These are phyloP conservation scores for Dorcus hopei DNA, from an alignment of 2,888 invertebrate species.

Conservation along the genomic window DNA sequence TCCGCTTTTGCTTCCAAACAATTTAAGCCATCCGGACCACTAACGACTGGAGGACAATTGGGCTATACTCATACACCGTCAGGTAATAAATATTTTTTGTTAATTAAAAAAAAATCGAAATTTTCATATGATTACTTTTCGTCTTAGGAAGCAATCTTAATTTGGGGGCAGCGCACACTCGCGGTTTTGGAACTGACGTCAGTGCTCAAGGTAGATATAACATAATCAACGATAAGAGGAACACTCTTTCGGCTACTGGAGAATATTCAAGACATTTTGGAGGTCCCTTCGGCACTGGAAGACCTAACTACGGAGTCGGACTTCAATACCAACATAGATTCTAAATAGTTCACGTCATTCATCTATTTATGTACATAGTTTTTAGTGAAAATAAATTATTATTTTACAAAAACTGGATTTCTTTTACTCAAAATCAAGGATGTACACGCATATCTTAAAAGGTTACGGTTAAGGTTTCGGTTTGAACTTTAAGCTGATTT, in stretches of 20 bases:
- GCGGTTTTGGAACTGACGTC: slow-evolving; percentile 17
- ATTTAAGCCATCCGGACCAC: slow-evolving; percentile 19
- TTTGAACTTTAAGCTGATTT: too few species aligned
- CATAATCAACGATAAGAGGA: slow-evolving; percentile 14
- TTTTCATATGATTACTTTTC: not conserved
- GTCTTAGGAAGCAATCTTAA: slow-evolving; percentile 8
- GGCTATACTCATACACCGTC: slow-evolving; percentile 26
- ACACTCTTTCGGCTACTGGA: slow-evolving; percentile 18
- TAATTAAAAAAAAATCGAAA: not conserved
- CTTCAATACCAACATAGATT: slow-evolving; percentile 18
- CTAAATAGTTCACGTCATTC: slow-evolving; percentile 1
- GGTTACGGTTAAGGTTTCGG: too few species aligned
- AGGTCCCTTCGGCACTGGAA: slow-evolving; percentile 21
- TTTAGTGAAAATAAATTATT: not conserved
- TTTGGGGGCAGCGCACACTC: slow-evolving; percentile 13
- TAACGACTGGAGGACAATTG: slow-evolving; percentile 19
- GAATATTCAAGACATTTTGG: slow-evolving; percentile 24
- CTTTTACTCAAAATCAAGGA: too few species aligned
- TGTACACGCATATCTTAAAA: too few species aligned
- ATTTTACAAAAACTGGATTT: too few species aligned
- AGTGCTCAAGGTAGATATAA: slow-evolving; percentile 14
- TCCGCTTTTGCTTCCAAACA: slow-evolving; percentile 19
- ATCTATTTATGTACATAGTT: not conserved
- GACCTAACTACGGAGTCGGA: slow-evolving; percentile 24
- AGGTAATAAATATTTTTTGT: slow-evolving; percentile 9